Base-by-base conservation (phyloP, 2,113 vertebrate species). In the Solea senegalensis region DNA sequence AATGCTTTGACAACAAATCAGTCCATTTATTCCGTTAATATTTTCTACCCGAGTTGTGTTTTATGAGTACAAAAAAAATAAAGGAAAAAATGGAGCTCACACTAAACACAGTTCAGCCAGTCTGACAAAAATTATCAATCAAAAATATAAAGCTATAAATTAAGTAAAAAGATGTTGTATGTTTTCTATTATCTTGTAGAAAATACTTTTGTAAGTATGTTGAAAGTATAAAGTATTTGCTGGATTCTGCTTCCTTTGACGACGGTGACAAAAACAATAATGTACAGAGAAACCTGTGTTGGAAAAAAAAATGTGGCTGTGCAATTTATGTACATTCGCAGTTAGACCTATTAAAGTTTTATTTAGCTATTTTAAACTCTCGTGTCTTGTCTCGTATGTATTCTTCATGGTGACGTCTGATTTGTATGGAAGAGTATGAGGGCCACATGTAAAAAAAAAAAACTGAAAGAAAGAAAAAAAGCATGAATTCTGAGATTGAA, bases 281-380 rank as follows among this genome's bases (percentile, higher is more conserved):
- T 98, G 97, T 98, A 97, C 97, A 99, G 95, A 96, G 93, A 93
- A 94, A 91, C 91, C 92, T 94, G 95, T 98, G 96, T 97, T 94
- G 34, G 5, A 34, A 34, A 87, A 91, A 77, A 90, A 95, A 94
- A 94, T 92, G 96, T 98, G 97, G 94, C 95, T 91, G 96, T 98
- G 96, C 96, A 96, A 97, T 98, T 97, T 95, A 96, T 98, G 97
- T 99, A 99, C 96, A 98, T 99, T 97, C 97, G 96, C 96, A 96
- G 96, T 95, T 98, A 98, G 96, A 97, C 96, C 95, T 96, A 98
- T 98, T 97, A 99, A 99, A 99, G 96, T 97, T 99, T 98, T 99
- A 99, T 99, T 99, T 98, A 98, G 96, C 96, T 98, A 99, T 98
- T 98, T 98, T 96, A 96, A 88, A 85, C 59, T 21, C 0, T 44